Evolutionary conservation across 1,140 invertebrate genomes (phyloP).

Genomic region (Asbolus verrucosus): DNA sequence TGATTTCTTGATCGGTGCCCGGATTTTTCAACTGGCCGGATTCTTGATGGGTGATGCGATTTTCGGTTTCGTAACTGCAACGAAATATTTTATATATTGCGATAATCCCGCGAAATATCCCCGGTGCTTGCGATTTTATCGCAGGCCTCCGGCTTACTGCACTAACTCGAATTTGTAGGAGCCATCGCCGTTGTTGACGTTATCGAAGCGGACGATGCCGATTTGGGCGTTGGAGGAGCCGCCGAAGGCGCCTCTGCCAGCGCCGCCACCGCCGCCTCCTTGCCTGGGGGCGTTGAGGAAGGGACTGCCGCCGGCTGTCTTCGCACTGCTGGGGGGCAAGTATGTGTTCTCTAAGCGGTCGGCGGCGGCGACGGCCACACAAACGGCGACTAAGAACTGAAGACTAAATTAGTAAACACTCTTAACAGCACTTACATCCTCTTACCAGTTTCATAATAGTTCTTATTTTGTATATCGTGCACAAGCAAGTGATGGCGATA

Average conservation of each 20-base stretch:
- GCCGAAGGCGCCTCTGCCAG: background rate
- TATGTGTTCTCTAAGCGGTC: slow-evolving; percentile 56
- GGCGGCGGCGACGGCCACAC: slow-evolving; percentile 56
- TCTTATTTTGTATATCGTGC: slow-evolving; percentile 8
- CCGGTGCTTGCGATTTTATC: no score
- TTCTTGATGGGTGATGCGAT: slow-evolving; percentile 78
- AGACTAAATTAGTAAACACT: background rate
- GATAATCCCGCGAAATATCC: background rate
- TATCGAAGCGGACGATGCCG: slow-evolving; percentile 66
- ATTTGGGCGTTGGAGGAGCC: background rate
- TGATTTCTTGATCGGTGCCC: slow-evolving; percentile 69
- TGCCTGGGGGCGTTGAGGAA: slow-evolving; percentile 27
- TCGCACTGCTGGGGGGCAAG: slow-evolving; percentile 51
- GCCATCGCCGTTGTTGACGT: slow-evolving; percentile 68
- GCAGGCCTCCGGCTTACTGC: no score
- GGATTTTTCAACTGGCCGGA: slow-evolving; percentile 72
- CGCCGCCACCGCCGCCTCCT: background rate
- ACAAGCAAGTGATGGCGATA: slow-evolving; percentile 16
- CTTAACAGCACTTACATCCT: background rate
- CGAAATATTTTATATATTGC: slow-evolving; percentile 66
- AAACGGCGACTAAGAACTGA: slow-evolving; percentile 34
- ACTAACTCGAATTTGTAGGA: slow-evolving; percentile 66
- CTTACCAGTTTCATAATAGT: slow-evolving; percentile 41
- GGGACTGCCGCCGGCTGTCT: slow-evolving; percentile 29
- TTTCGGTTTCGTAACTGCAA: slow-evolving; percentile 77